phyloP scores from a whole-genome alignment of 2,113 vertebrate species.

The Albula glossodonta region DNA sequence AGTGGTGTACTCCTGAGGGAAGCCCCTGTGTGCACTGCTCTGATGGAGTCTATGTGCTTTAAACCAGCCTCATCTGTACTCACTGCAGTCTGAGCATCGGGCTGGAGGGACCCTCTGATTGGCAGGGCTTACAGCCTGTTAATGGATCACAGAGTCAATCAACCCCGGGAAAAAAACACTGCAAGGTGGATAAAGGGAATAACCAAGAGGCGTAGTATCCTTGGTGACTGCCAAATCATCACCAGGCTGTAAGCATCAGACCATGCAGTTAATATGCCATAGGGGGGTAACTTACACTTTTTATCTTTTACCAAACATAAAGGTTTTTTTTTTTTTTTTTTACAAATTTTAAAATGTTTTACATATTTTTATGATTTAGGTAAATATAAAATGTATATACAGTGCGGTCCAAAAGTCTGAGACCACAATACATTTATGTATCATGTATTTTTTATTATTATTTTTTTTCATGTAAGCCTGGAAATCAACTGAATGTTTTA shows the following conservation, averaged over 20 bases:
- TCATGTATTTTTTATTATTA: too few relatives aligned
- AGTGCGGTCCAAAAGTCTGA: too few relatives aligned
- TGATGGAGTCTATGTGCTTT: slow-evolving; percentile 62
- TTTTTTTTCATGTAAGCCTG: too few relatives aligned
- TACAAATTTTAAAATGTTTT: too few relatives aligned
- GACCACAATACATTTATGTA: too few relatives aligned
- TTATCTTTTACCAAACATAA: too few relatives aligned
- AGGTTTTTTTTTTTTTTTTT: too few relatives aligned
- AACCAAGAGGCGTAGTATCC: slow-evolving; percentile 42
- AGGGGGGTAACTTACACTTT: too few relatives aligned
- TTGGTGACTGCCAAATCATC: slow-evolving; percentile 14
- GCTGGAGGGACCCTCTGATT: slow-evolving; percentile 47
- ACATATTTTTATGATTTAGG: too few relatives aligned
- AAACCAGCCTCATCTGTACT: slow-evolving; percentile 50
- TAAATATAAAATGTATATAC: too few relatives aligned
- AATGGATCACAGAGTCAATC: slow-evolving; percentile 71
- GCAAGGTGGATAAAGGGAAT: slow-evolving; percentile 45
- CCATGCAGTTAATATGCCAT: too few relatives aligned
- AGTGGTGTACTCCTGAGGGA: not conserved
- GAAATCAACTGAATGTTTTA: too few relatives aligned
- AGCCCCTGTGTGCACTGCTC: slow-evolving; percentile 38
- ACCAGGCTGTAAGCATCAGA: not conserved
- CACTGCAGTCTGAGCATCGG: slow-evolving; percentile 34
- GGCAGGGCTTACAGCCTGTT: slow-evolving; percentile 58
- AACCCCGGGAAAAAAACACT: slow-evolving; percentile 48